Evolutionary conservation across 2,113 vertebrate genomes (phyloP).

Genomic region (Myxocyprinus asiaticus): DNA sequence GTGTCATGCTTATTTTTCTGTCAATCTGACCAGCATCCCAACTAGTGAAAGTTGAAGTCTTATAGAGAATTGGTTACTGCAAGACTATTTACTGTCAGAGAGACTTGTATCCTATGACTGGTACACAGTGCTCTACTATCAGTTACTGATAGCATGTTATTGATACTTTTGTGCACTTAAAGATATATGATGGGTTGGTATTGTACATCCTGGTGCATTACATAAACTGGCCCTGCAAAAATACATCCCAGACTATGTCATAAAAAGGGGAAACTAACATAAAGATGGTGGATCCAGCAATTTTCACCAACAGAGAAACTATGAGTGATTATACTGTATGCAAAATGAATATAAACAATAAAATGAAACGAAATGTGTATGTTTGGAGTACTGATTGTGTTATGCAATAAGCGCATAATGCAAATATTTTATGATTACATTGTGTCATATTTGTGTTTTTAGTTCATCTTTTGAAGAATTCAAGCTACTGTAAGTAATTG

Average conservation of each 20-base stretch:
- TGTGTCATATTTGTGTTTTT: too few relatives aligned
- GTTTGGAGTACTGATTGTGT: neutral
- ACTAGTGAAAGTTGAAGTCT: neutral
- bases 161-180: constrained; percentile 50
- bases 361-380: constrained; percentile 56
- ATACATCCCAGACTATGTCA: constrained; percentile 37
- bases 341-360: constrained; percentile 73
- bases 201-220: constrained; percentile 39
- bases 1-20: constrained; percentile 12
- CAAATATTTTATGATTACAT: too few relatives aligned
- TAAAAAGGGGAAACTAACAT: too few relatives aligned
- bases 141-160: constrained; percentile 53
- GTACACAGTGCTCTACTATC: constrained; percentile 39
- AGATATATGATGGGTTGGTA: constrained; percentile 44
- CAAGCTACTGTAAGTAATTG: too few relatives aligned
- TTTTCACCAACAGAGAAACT: constrained; percentile 68
- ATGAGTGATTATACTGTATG: constrained; percentile 76
- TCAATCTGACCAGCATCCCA: neutral
- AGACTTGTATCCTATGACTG: too few relatives aligned
- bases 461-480: too few relatives aligned
- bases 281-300: constrained; percentile 62
- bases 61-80: neutral
- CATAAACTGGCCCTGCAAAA: constrained; percentile 32
- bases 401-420: too few relatives aligned
- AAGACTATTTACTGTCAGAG: constrained; percentile 1